These are phyloP conservation scores for Globia sparganii DNA, from an alignment of 2,888 invertebrate genomes.

Conservation along the genomic window DNA sequence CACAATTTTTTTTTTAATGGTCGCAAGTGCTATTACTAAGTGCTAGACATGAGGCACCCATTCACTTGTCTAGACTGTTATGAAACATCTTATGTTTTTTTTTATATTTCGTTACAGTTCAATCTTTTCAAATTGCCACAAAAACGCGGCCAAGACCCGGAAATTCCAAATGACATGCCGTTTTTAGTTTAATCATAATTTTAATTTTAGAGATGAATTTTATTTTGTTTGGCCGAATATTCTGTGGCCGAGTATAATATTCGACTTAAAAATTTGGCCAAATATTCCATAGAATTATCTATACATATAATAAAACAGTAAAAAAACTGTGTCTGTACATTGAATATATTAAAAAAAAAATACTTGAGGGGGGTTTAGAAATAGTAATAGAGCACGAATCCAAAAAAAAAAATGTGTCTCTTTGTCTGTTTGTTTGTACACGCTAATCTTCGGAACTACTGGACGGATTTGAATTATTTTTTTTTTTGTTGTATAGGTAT, in stretches of 20 bases:
- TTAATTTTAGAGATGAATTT: background rate
- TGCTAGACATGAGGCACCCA: background rate
- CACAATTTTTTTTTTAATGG: too few relatives aligned
- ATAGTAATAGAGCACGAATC: too few relatives aligned
- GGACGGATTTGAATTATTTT: too few relatives aligned
- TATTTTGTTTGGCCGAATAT: background rate
- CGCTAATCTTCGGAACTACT: too few relatives aligned
- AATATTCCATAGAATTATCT: background rate
- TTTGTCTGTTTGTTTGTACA: too few relatives aligned
- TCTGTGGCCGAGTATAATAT: background rate
- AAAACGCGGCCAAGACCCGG: slow-evolving; percentile 24
- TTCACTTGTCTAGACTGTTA: background rate
- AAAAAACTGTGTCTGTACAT: too few relatives aligned
- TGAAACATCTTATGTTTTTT: background rate
- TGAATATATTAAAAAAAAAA: too few relatives aligned
- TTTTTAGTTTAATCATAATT: slow-evolving; percentile 19
- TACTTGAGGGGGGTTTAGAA: too few relatives aligned
- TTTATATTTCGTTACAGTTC: background rate
- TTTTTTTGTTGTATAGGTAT: too few relatives aligned
- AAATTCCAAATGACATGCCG: slow-evolving; percentile 27
- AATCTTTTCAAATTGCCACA: slow-evolving; percentile 29
- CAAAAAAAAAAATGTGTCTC: too few relatives aligned
- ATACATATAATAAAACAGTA: too few relatives aligned
- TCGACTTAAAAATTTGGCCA: background rate
- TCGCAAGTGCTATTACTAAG: too few relatives aligned